Percentiles rank a stretch among this genome's conserved stretches.
Evolutionary conservation across 2,113 vertebrate species (phyloP).

Genomic region (Turnix velox): DNA sequence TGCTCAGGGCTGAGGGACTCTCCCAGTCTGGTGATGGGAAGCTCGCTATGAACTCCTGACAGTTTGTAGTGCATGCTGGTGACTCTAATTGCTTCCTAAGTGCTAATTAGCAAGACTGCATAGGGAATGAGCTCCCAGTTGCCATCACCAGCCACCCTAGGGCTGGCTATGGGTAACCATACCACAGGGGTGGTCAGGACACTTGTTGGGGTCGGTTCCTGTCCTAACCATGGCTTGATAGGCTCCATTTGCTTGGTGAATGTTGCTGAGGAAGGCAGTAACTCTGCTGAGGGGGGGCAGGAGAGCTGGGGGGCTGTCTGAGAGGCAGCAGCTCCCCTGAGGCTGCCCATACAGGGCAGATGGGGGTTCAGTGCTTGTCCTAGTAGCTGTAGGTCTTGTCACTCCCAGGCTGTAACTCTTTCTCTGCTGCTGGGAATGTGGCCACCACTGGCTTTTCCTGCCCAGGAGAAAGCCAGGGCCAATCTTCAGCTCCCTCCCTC

Average conservation of each 20-base stretch:
- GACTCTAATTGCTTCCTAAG: not conserved
- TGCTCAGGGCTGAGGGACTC: not conserved
- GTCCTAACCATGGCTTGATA: not conserved
- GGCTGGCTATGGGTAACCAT: not conserved
- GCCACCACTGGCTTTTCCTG: not conserved
- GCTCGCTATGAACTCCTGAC: not conserved
- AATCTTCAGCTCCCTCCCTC: not conserved
- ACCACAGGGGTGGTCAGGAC: not conserved
- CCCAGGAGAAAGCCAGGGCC: not conserved
- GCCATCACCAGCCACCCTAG: not conserved
- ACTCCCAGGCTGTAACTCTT: not conserved
- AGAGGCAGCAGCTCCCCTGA: fast-evolving
- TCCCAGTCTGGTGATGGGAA: not conserved
- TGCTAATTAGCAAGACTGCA: not conserved
- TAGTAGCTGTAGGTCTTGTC: not conserved
- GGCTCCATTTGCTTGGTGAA: not conserved
- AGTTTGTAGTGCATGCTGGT: not conserved
- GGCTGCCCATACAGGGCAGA: not conserved
- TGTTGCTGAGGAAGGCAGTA: not conserved
- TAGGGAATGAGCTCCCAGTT: not conserved
- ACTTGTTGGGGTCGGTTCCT: not conserved
- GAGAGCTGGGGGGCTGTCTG: not conserved
- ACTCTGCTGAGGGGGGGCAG: not conserved
- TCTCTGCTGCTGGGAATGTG: not conserved
- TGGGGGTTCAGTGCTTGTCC: not conserved